phyloP scores from a whole-genome alignment of 2,888 invertebrate species.

The Lasioglossum pauxillum region DNA sequence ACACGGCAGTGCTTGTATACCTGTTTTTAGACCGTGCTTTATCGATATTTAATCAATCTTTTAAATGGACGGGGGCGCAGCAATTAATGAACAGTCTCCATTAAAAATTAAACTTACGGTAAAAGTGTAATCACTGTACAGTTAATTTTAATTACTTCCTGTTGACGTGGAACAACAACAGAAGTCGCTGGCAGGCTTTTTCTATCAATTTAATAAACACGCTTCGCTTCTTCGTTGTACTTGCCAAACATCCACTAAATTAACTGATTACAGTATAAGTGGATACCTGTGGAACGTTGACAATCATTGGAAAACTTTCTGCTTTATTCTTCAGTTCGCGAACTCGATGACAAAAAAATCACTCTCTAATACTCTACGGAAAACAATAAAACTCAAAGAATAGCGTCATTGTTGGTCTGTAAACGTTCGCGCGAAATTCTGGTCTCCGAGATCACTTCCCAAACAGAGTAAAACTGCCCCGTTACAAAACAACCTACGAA shows the following conservation, averaged over 20 bases:
- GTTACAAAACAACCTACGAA: too few species aligned
- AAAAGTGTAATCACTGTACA: conserved; percentile 30
- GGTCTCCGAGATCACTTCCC: not conserved
- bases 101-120: conserved; percentile 27
- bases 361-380: not conserved
- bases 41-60: conserved; percentile 3
- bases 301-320: not conserved
- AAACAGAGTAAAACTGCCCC: not conserved
- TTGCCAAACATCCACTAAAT: not conserved
- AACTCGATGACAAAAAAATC: not conserved
- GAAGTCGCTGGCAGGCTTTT: not conserved
- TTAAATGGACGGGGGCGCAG: conserved; percentile 7
- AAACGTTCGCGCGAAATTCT: not conserved
- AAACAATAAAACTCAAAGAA: not conserved
- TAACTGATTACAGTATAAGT: not conserved
- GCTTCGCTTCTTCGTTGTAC: not conserved
- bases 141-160: conserved; percentile 39
- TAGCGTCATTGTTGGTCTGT: not conserved
- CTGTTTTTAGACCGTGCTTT: not conserved
- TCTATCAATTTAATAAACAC: conserved; percentile 35
- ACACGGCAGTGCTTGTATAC: not conserved
- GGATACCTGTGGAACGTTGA: not conserved
- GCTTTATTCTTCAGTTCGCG: not conserved
- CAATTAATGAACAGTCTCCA: conserved; percentile 27
- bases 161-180: not conserved